phyloP scores from a whole-genome alignment of 2,888 invertebrate genomes.

The Petrolisthes cinctipes region DNA sequence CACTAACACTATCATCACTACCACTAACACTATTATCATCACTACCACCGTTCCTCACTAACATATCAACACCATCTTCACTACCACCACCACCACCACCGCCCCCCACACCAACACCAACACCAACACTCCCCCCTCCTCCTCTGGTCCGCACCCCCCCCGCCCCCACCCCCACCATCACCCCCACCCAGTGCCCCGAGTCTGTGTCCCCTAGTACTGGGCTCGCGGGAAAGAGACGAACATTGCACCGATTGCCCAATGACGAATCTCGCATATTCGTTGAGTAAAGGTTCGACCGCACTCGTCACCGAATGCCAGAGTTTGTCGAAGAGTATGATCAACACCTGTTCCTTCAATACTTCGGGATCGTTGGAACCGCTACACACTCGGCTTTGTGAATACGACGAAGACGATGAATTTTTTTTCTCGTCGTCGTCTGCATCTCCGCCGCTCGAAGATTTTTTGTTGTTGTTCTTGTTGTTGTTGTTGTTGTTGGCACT shows the following conservation, averaged over 20 bases:
- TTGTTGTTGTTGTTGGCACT: conserved; percentile 40
- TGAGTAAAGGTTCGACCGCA: conserved; percentile 52
- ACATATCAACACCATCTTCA: no score
- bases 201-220: conserved; percentile 52
- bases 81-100: no score
- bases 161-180: conserved; percentile 25
- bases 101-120: no score
- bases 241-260: conserved; percentile 57
- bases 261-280: conserved; percentile 61
- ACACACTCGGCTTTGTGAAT: conserved; percentile 63
- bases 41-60: no score
- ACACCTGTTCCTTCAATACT: conserved; percentile 61
- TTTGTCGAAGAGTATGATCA: conserved; percentile 63
- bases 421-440: no score
- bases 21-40: no score
- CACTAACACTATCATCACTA: no score
- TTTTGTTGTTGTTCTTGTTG: conserved; percentile 6
- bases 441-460: no score
- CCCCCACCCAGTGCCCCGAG: conserved; percentile 15
- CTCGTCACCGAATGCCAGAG: conserved; percentile 61
- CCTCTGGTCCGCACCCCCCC: neutral
- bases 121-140: no score
- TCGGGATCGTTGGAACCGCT: conserved; percentile 64
- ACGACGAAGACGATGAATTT: no score
- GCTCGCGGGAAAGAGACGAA: conserved; percentile 50